Evolutionary conservation across 2,113 vertebrate species (phyloP), one percentile per base, ranked within the genome.

Genomic region (Galbula dea): DNA sequence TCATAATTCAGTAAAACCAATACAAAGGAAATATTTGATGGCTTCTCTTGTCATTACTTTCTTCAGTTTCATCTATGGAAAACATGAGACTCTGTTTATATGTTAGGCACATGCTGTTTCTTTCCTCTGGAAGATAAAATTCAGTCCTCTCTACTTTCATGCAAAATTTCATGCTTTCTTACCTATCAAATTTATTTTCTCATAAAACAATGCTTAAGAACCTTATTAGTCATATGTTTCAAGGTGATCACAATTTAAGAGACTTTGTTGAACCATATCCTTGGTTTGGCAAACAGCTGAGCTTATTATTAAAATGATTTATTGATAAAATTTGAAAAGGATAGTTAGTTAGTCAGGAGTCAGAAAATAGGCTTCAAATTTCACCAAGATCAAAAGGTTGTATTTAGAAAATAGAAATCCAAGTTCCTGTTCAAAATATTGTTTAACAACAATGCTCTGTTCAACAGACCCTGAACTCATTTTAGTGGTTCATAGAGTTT

Each of bases 391-490:
- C 23, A 36, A 65, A 86, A 82, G 11, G 14, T n/a, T 58, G 5
- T 17, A 54, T 58, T 54, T 72, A 83, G 75, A 81, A 10, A 63
- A 10, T 63, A 76, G 34, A 80, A 83, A 63, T 74, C 22, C 16
- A 48, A 63, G 17, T 63, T 88, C 55, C 12, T 36, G 21, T 86
- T 82, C 24, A 15, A 94, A 82, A 86, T 21, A 34, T 12, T 59
- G 14, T 79, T 92, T 86, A 86, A 86, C 34, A 65, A 17, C 48
- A 55, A 7, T 71, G 12, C 9, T 67, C 29, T 82, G 72, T 59
- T 69, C 72, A 82, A n/a, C n/a, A 78, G 49, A 93, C 54, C 54
- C 41, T 91, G 59, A 95, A 68, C n/a, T 62, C 90, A 55, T 92
- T 43, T 52, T 48, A 17, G 48, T 37, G 45, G n/a, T 92, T 91